Evolutionary conservation across 2,888 invertebrate genomes (phyloP), one percentile per base, ranked within the genome.

Genomic region (Drosophila tripunctata): DNA sequence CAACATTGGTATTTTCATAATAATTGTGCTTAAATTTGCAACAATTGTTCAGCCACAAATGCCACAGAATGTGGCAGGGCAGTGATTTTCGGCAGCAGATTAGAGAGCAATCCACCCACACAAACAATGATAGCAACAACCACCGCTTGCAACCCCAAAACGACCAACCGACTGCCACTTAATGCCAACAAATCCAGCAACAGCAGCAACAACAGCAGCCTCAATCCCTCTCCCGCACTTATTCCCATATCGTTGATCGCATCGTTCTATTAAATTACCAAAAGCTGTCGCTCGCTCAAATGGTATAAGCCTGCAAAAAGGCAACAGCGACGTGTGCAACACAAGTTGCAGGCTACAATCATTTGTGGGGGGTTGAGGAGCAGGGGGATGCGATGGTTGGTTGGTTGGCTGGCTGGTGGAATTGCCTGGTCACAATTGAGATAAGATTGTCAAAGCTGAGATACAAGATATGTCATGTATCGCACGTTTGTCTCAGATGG

Each of bases 381-480:
- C 22, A 21, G 3, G 4, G n/a, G 4, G 6, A 21, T 3, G 27
- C 24, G 10, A 3, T 2, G 41, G 21, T 19, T 33, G 66, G 63
- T 55, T 55, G 54, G 31, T 56, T 61, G 71, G 67, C 72, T 79
- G 67, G 63, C 60, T 52, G 58, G 61, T 64, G 83, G 65, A 63
- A 79, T 83, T 77, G 87, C 81, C 78, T 70, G 80, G 65, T 75
- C 90, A 87, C 89, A 90, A 91, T 90, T 90, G 90, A 90, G 90
- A 90, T 90, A 90, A 90, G 90, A 89, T 80, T 89, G 79, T 62
- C 72, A 55, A 31, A 22, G 69, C 64, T 50, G 63, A 75, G 83
- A 83, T 83, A 83, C 81, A 74, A 90, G 90, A 90, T 89, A 91
- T 78, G 90, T 83, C 89, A 90, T 87, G 90, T 85, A 88, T 77